Conservation (phyloP, 2,888 invertebrate genomes). For the Lasioglossum vierecki region DNA sequence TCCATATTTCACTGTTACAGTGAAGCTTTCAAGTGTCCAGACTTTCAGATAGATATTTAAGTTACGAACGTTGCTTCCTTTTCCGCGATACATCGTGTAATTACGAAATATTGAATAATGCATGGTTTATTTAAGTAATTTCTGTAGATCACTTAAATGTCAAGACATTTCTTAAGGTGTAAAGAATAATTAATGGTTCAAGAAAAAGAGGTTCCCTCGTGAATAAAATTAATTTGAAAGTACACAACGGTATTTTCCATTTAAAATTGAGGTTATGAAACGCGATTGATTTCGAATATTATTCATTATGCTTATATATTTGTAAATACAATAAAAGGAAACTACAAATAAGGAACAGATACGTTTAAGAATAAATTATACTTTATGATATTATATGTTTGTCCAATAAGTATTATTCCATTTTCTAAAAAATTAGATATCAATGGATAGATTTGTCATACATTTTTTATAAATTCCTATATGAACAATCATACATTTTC, state of each 20-base stretch:
- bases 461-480: not conserved
- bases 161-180: not conserved
- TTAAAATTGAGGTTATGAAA: not conserved
- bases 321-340: not conserved
- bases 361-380: not conserved
- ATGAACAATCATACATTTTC: not conserved
- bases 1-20: not conserved
- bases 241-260: not conserved
- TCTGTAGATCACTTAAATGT: not conserved
- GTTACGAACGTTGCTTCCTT: not conserved
- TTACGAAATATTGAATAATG: not conserved
- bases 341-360: not conserved
- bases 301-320: not conserved
- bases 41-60: not conserved
- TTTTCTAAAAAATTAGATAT: not conserved
- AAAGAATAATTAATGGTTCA: not conserved
- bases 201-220: not conserved
- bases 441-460: not conserved
- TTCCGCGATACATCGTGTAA: not conserved
- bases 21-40: not conserved
- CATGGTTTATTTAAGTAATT: not conserved
- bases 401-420: not conserved
- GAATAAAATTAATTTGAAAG: not conserved
- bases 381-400: not conserved
- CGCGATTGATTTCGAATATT: not conserved